Conservation (phyloP, 2,113 vertebrate genomes). For the Labeo rohita region DNA sequence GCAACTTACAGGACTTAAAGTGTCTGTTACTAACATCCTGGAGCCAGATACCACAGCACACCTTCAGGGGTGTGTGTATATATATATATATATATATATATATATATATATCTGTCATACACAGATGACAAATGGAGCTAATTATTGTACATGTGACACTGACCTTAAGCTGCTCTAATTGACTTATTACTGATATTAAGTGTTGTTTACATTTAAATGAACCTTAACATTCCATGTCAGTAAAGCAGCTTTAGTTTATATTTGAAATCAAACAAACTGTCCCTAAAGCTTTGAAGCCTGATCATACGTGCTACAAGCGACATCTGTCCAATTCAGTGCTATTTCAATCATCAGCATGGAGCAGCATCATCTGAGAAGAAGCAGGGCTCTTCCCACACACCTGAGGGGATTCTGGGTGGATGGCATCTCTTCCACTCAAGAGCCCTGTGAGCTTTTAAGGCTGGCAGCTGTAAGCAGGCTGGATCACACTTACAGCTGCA, state of each 20-base stretch:
- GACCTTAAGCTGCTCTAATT: not conserved
- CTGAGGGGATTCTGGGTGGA: not conserved
- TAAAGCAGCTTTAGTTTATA: not conserved
- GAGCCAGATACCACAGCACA: too few species aligned
- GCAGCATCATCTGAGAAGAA: not conserved
- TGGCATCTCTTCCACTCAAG: not conserved
- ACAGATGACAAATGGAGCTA: not conserved
- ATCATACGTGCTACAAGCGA: not conserved
- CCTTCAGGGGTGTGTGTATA: too few species aligned
- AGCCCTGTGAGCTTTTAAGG: not conserved
- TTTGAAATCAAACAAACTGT: not conserved
- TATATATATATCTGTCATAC: too few species aligned
- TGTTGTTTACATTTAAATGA: not conserved
- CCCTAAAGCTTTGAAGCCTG: not conserved
- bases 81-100: too few species aligned
- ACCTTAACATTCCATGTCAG: not conserved
- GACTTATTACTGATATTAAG: not conserved
- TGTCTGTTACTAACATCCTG: too few species aligned
- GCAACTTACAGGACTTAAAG: too few species aligned
- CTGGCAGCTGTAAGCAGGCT: not conserved
- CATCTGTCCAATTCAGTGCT: not conserved
- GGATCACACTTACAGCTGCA: not conserved
- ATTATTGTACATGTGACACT: not conserved
- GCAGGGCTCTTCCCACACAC: not conserved
- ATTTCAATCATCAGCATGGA: not conserved